Base-by-base conservation (phyloP, 1,140 invertebrate genomes). In the Papilio xuthus region DNA sequence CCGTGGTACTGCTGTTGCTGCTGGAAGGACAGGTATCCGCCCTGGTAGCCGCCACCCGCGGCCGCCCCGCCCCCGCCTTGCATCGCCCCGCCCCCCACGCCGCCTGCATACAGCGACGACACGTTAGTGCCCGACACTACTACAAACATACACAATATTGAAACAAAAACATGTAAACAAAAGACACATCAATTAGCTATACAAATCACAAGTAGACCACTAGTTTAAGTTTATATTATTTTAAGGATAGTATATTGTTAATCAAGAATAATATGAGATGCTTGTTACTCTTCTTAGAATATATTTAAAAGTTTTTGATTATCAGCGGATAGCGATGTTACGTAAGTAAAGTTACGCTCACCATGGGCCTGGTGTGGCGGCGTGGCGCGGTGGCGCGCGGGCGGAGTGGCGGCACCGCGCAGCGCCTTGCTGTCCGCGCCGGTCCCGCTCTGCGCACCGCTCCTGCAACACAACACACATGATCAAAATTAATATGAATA, bases 311-410 rank as follows among this genome's bases (percentile, higher is more conserved):
- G 8, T 0, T 42, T 9, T 42, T 42, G 8, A 9, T 42, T 50
- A 13, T 50, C 7, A n/a, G n/a, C 15, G 50, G 7, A 20, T 20
- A 20, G n/a, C 2, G 50, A n/a, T 53, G n/a, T 20, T 47, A 15
- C 10, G 9, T 56, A 56, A 10, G 20, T 18, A 2, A 23, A 0
- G n/a, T 18, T n/a, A 6, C 79, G 63, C 74, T 80, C 77, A 93
- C 91, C 89, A 79, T 93, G 92, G 41, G 89, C 85, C 80, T 89
- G 89, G 82, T 90, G 92, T 12, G 92, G 93, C n/a, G 94, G 94
- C 77, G 93, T 94, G 79, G 91, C 91, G 72, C 94, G 90, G 78
- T 91, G 91, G 0, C 92, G 79, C 10, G 92, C 89, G 71, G 93
- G 91, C 79, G 92, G 92, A 37, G 92, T 93, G 67, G 83, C 84